Evolutionary conservation across 2,797 vertebrate genomes (phyloP), one percentile per base, ranked within the genome.

Genomic region (Pantherophis vulpinus): DNA sequence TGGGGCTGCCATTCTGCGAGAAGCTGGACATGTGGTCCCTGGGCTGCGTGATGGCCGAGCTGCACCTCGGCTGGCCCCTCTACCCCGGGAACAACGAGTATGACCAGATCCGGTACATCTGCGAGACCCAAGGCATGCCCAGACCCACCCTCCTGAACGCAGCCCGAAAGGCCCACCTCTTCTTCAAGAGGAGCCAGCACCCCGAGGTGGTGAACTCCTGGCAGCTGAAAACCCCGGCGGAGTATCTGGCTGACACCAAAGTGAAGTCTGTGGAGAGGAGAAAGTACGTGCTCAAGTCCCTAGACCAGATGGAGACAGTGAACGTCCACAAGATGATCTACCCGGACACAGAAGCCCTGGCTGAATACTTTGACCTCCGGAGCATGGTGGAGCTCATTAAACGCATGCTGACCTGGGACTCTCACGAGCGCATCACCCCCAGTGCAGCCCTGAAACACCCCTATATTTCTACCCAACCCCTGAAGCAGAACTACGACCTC

Each of bases 11-110:
- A 0, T 98, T 98, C 96, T 97, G 97, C 0, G 97, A 98, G 95
- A 98, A 98, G 93, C 96, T 98, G 91, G 98, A 98, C 0, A 56
- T 98, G 88, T 98, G 98, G 98, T 98, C 98, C 0, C 90, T 98
- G 94, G 98, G 98, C 4, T 98, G 98, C 0, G 94, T 98, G 91
- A 97, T 98, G 96, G 97, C 97, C 0, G 98, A 98, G 92, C 97
- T 98, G 5, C 97, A 97, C 93, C 94, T 98, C 47, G 98, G 98
- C 23, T 97, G 97, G 97, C 98, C 98, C 0, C 97, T 98, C 54
- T 98, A 98, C 94, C 98, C 98, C 0, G 98, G 98, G 10, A 90
- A 95, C 88, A 97, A 95, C 0, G 98, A 98, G 54, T 97, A 98
- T 0, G 97, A 98, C 87, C 98, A 98, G 90, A 96, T 98, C 60